Evolutionary conservation across 2,888 invertebrate species (phyloP).

Genomic region (Reticulitermes lucifugus): DNA sequence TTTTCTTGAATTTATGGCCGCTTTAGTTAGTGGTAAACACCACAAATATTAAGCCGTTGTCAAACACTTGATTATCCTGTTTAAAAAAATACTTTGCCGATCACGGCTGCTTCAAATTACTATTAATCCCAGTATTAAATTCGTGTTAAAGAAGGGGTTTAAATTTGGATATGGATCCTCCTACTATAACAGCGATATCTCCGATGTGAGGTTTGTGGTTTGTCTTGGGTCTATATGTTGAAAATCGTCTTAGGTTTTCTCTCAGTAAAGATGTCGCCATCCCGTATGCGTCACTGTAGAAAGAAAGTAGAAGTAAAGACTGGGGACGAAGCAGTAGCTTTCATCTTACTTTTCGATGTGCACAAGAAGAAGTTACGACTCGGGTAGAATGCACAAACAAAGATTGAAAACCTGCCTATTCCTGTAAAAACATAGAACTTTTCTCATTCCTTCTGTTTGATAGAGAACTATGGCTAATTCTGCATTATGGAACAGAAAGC

Average conservation of each 20-base stretch:
- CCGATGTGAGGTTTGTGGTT: too few relatives aligned
- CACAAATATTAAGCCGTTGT: too few relatives aligned
- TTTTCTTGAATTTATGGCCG: too few relatives aligned
- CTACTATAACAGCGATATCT: too few relatives aligned
- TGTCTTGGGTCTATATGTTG: not conserved
- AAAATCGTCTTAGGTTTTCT: not conserved
- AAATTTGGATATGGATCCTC: too few relatives aligned
- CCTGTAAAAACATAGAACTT: not conserved
- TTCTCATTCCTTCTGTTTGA: conserved; percentile 3
- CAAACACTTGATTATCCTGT: too few relatives aligned
- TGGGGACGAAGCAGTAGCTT: not conserved
- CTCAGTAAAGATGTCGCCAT: too few relatives aligned
- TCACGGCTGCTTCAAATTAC: too few relatives aligned
- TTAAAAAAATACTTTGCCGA: too few relatives aligned
- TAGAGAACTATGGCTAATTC: not conserved
- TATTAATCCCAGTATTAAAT: too few relatives aligned
- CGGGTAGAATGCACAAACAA: conserved; percentile 29
- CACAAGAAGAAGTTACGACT: conserved; percentile 5
- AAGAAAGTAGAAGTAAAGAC: not conserved
- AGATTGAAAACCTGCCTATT: not conserved
- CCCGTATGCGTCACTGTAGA: not conserved
- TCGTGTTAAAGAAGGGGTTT: too few relatives aligned
- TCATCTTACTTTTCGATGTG: conserved; percentile 33
- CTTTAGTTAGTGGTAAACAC: too few relatives aligned
- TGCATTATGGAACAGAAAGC: not conserved